A percentile compares a stretch with the other conserved stretches of the same genome.
These are phyloP conservation scores for Pocillopora grandis DNA, from an alignment of 92 coral and sea anemone genomes.

Conservation along the genomic window DNA sequence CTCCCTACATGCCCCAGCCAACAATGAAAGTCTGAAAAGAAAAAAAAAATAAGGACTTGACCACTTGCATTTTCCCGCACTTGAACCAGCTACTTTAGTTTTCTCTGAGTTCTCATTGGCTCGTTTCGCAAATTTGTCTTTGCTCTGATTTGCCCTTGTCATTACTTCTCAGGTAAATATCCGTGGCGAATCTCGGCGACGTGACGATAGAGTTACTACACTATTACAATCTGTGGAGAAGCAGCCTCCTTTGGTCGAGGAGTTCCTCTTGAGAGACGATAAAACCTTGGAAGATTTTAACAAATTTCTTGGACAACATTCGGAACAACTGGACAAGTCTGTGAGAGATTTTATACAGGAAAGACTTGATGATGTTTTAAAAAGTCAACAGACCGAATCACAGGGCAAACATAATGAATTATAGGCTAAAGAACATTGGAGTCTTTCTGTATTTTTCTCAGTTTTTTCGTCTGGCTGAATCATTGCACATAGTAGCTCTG, in stretches of 20 bases:
- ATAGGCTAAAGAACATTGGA: not conserved
- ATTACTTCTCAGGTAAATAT: conserved; percentile 71
- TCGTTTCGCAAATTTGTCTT: too few relatives aligned
- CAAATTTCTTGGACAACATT: conserved; percentile 53
- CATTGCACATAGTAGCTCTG: too few relatives aligned
- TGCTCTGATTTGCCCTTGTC: too few relatives aligned
- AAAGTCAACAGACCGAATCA: not conserved
- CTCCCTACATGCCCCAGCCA: too few relatives aligned
- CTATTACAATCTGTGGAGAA: conserved; percentile 41
- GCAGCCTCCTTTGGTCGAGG: conserved; percentile 79
- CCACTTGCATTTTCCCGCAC: too few relatives aligned
- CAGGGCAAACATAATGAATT: conserved; percentile 16
- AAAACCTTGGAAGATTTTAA: conserved; percentile 67
- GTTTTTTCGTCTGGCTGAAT: too few relatives aligned
- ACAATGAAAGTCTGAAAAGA: too few relatives aligned
- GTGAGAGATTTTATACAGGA: conserved; percentile 57
- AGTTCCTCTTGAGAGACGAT: conserved; percentile 74
- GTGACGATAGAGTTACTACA: conserved; percentile 41
- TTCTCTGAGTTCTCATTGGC: too few relatives aligned
- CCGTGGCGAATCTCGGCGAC: conserved; percentile 66
- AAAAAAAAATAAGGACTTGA: too few relatives aligned
- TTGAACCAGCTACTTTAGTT: too few relatives aligned
- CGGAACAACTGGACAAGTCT: conserved; percentile 39
- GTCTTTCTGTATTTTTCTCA: too few relatives aligned
- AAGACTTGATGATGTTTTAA: not conserved